Evolutionary conservation across 1,140 invertebrate species (phyloP).

Genomic region (Cryptotermes secundus): DNA sequence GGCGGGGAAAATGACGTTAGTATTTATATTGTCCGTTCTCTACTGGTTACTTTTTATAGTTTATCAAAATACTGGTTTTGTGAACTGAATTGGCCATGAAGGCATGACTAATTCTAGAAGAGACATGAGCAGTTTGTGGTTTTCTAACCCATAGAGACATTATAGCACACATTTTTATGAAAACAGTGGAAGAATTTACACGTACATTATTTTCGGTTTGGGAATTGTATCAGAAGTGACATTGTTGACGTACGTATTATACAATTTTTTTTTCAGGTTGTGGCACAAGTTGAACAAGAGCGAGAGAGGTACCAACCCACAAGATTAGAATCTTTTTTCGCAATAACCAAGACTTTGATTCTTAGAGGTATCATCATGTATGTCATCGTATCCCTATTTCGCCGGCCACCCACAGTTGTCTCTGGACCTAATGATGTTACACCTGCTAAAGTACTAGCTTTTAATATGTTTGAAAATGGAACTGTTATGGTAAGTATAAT

Average conservation of each 20-base stretch:
- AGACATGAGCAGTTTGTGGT: too few species aligned
- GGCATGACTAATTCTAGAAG: neutral
- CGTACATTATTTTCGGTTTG: too few species aligned
- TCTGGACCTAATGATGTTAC: conserved; percentile 44
- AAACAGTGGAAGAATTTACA: too few species aligned
- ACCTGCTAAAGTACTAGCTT: conserved; percentile 56
- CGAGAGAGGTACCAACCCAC: conserved; percentile 59
- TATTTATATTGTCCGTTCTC: neutral
- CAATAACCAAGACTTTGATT: conserved; percentile 78
- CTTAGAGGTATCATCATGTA: conserved; percentile 90
- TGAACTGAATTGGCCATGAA: neutral
- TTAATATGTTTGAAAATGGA: conserved; percentile 84
- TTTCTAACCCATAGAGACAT: neutral
- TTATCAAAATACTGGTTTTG: neutral
- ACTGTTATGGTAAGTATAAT: conserved; percentile 61
- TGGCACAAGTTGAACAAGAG: conserved; percentile 39
- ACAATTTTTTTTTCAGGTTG: neutral
- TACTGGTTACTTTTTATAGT: neutral
- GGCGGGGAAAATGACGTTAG: neutral
- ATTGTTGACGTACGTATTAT: too few species aligned
- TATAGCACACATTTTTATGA: neutral
- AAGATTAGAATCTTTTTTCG: conserved; percentile 77
- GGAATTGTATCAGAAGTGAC: too few species aligned
- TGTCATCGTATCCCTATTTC: conserved; percentile 90
- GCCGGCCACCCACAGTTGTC: conserved; percentile 56